Conservation (phyloP, 2,113 vertebrate species). For the Albula glossodonta region DNA sequence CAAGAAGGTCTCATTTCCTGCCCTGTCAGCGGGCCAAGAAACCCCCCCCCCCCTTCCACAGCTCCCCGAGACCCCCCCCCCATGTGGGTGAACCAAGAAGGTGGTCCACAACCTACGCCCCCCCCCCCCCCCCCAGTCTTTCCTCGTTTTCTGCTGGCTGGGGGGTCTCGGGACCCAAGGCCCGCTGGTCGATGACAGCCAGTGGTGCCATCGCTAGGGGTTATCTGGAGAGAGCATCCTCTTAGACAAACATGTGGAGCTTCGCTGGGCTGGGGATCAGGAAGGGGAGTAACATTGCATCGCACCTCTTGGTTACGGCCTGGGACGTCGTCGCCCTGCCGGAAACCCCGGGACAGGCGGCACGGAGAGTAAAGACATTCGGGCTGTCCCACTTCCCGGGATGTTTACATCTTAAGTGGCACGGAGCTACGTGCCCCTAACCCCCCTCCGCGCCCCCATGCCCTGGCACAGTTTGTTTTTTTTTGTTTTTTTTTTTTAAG, state of each 20-base stretch:
- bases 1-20: constrained; percentile 56
- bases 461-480: too few species aligned
- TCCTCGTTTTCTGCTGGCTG: neutral
- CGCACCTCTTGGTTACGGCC: constrained; percentile 39
- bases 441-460: neutral
- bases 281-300: constrained; percentile 25
- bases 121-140: neutral
- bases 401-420: constrained; percentile 63
- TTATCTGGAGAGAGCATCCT: neutral
- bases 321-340: constrained; percentile 48
- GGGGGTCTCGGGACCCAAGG: neutral
- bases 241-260: neutral
- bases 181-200: neutral
- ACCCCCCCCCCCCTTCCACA: constrained; percentile 25
- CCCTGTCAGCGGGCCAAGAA: constrained; percentile 43
- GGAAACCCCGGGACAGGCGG: constrained; percentile 53
- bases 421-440: constrained; percentile 32
- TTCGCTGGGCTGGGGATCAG: constrained; percentile 34
- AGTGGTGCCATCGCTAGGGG: neutral
- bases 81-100: constrained; percentile 45
- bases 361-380: constrained; percentile 54
- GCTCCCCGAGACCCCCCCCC: constrained; percentile 27
- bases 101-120: constrained; percentile 14
- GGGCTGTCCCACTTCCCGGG: constrained; percentile 53
- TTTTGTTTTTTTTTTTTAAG: neutral